Evolutionary conservation across 2,113 vertebrate species (phyloP).

Genomic region (Tenebrosternarchus preto): DNA sequence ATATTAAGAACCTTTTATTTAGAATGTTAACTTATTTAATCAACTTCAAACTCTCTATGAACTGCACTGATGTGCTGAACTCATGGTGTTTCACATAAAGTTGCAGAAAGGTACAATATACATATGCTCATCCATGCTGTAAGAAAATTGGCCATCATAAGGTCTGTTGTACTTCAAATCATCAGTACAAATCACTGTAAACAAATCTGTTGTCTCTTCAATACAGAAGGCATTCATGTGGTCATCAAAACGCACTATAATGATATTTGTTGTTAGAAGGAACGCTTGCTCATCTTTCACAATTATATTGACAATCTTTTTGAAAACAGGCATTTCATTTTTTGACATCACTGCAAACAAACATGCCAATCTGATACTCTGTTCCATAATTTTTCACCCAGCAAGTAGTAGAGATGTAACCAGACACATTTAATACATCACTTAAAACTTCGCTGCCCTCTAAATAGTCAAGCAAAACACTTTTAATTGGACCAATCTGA

Average conservation of each 20-base stretch:
- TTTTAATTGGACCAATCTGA: slow-evolving; percentile 6
- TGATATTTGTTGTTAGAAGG: slow-evolving; percentile 44
- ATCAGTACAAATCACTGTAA: slow-evolving; percentile 38
- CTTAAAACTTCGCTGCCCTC: background rate
- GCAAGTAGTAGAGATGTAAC: slow-evolving; percentile 36
- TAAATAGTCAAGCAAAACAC: background rate
- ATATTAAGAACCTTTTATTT: background rate
- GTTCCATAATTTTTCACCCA: slow-evolving; percentile 43
- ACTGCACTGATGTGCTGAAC: background rate
- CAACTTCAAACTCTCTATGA: background rate
- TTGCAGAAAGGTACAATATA: background rate
- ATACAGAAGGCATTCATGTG: slow-evolving; percentile 48
- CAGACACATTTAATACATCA: background rate
- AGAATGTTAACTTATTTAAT: slow-evolving; percentile 1
- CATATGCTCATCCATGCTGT: slow-evolving; percentile 14
- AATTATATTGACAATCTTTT: slow-evolving; percentile 46
- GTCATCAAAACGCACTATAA: slow-evolving; percentile 45
- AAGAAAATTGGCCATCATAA: slow-evolving; percentile 26
- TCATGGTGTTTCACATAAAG: background rate
- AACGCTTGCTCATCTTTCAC: slow-evolving; percentile 39
- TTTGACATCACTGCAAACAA: slow-evolving; percentile 20
- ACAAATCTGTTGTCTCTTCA: slow-evolving; percentile 28
- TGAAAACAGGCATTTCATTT: slow-evolving; percentile 54
- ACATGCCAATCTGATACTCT: slow-evolving; percentile 50
- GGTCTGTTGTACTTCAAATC: slow-evolving; percentile 33